Conservation (phyloP, 2,797 vertebrate species). For the Pseudomugil tenellus region DNA sequence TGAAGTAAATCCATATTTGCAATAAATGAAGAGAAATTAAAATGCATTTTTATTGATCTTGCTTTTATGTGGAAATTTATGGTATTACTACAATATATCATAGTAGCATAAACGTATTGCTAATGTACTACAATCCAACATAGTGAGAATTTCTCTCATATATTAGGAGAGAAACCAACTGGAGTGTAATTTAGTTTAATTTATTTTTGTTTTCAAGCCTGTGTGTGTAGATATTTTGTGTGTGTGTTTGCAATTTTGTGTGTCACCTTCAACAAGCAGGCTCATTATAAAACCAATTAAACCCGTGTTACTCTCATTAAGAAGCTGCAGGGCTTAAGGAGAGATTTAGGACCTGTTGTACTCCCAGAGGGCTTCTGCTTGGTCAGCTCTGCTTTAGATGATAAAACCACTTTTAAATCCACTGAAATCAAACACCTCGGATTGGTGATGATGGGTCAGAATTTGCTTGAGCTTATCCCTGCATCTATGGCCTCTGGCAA, state of each 20-base stretch:
- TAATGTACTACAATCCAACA: slow-evolving; percentile 13
- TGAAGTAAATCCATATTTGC: background rate
- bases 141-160: too few relatives aligned
- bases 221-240: slow-evolving; percentile 3
- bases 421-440: slow-evolving; percentile 58
- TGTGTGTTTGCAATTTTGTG: slow-evolving; percentile 44
- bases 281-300: slow-evolving; percentile 82
- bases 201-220: slow-evolving; percentile 24
- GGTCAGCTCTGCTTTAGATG: slow-evolving; percentile 65
- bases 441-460: slow-evolving; percentile 43
- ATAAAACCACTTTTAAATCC: slow-evolving; percentile 57
- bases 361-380: slow-evolving; percentile 51
- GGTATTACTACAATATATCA: background rate
- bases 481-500: slow-evolving; percentile 28
- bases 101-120: slow-evolving; percentile 10
- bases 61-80: background rate
- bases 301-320: slow-evolving; percentile 69
- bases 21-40: background rate
- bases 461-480: slow-evolving; percentile 41
- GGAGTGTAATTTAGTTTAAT: slow-evolving; percentile 7
- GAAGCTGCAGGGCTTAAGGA: slow-evolving; percentile 63
- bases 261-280: slow-evolving; percentile 57
- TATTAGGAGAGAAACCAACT: slow-evolving; percentile 21
- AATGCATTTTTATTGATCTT: background rate
- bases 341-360: slow-evolving; percentile 72